These are phyloP conservation scores for Sander lucioperca DNA, from an alignment of 2,113 vertebrate species.

Conservation along the genomic window DNA sequence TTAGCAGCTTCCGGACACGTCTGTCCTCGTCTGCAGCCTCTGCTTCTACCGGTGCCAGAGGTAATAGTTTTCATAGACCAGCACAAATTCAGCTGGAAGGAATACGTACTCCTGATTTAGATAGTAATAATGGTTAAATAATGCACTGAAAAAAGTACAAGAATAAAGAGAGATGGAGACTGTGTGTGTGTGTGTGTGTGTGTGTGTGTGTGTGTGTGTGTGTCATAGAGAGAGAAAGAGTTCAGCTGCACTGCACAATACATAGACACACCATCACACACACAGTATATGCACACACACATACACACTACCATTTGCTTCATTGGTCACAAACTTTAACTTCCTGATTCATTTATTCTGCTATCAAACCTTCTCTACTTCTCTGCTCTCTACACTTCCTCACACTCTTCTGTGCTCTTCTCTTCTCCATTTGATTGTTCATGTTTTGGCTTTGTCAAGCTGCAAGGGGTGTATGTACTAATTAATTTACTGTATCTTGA, in stretches of 20 bases:
- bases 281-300: neutral
- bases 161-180: too few species aligned
- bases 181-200: too few species aligned
- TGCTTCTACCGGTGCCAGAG: constrained; percentile 5
- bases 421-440: neutral
- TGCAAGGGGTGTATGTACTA: neutral
- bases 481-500: neutral
- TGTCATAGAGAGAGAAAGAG: too few species aligned
- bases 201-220: too few species aligned
- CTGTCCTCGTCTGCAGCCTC: constrained; percentile 34
- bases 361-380: constrained; percentile 9
- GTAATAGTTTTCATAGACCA: constrained; percentile 36
- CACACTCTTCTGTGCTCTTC: neutral
- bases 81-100: constrained; percentile 24
- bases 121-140: too few species aligned
- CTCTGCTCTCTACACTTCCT: neutral
- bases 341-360: constrained; percentile 24
- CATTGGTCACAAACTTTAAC: constrained; percentile 26
- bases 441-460: constrained; percentile 1
- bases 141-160: too few species aligned
- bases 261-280: neutral
- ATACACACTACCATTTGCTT: constrained; percentile 21
- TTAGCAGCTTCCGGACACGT: constrained; percentile 20
- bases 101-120: neutral
- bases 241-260: neutral